These are phyloP conservation scores for Hydraecia micacea DNA, from an alignment of 2,888 invertebrate genomes.

Conservation along the genomic window DNA sequence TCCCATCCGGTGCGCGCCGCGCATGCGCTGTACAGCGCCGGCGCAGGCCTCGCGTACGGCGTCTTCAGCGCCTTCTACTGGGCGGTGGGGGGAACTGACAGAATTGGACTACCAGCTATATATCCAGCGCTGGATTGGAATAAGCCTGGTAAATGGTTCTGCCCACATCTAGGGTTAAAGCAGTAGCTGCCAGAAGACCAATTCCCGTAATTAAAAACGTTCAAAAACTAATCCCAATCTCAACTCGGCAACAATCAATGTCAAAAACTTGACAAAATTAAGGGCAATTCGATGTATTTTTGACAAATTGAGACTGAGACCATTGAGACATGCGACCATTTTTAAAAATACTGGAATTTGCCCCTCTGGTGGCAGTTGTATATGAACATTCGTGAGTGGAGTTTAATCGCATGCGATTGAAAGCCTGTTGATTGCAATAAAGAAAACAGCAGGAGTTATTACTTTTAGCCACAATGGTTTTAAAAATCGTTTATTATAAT, in stretches of 20 bases:
- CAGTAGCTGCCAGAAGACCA: background rate
- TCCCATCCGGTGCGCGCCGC: slow-evolving; percentile 93
- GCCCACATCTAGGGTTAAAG: background rate
- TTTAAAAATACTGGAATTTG: too few species aligned
- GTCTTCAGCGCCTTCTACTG: slow-evolving; percentile 88
- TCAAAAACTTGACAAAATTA: background rate
- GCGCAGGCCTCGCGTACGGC: slow-evolving; percentile 90
- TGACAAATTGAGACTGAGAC: background rate
- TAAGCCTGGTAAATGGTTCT: slow-evolving; percentile 85
- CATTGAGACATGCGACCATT: too few species aligned
- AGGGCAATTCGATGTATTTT: background rate
- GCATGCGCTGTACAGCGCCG: slow-evolving; percentile 91
- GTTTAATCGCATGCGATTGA: background rate
- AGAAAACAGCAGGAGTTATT: background rate
- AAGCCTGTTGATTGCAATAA: background rate
- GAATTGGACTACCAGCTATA: slow-evolving; percentile 91
- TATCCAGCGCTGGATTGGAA: slow-evolving; percentile 95
- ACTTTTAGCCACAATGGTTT: background rate
- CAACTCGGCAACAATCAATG: background rate
- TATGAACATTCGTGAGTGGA: background rate
- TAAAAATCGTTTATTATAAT: background rate
- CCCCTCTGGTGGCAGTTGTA: background rate
- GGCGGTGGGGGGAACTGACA: slow-evolving; percentile 86
- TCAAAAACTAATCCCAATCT: background rate
- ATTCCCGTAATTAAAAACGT: background rate